Conservation (phyloP, 1,140 invertebrate genomes). For the Diachasmimorpha longicaudata region DNA sequence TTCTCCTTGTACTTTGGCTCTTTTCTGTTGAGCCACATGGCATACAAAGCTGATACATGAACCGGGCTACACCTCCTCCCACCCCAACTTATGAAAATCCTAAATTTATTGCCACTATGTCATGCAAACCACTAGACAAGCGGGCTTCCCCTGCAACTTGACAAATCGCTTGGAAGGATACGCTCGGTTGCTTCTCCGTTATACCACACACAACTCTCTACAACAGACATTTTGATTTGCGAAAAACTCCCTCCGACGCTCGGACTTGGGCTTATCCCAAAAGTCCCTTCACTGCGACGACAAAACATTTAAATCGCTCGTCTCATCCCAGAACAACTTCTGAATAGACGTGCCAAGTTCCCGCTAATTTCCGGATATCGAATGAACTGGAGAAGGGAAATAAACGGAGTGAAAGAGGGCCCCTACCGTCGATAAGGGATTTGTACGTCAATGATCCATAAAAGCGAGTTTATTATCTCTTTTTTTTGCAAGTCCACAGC, state of each 20-base stretch:
- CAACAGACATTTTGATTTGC: slow-evolving; percentile 13
- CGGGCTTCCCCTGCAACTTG: slow-evolving; percentile 35
- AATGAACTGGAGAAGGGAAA: background rate
- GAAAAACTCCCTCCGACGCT: background rate
- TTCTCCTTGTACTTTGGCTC: background rate
- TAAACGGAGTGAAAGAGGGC: background rate
- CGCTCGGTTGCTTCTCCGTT: slow-evolving; percentile 38
- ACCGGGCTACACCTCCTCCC: background rate
- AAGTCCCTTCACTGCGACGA: slow-evolving; percentile 18
- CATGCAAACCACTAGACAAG: slow-evolving; percentile 32
- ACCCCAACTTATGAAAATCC: slow-evolving; percentile 49
- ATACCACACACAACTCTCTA: slow-evolving; percentile 5
- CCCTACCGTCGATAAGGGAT: too few species aligned
- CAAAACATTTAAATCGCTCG: slow-evolving; percentile 18
- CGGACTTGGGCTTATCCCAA: slow-evolving; percentile 31
- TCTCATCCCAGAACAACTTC: background rate
- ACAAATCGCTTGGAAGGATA: slow-evolving; percentile 51
- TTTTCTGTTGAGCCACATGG: background rate
- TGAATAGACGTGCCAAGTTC: background rate
- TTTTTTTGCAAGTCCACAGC: too few species aligned
- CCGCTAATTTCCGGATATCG: background rate
- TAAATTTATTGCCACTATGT: slow-evolving; percentile 40
- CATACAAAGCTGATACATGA: background rate
- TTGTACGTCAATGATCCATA: too few species aligned
- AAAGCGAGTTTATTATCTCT: too few species aligned